Evolutionary conservation across 2,113 vertebrate genomes (phyloP).

Genomic region (Clinocottus analis): DNA sequence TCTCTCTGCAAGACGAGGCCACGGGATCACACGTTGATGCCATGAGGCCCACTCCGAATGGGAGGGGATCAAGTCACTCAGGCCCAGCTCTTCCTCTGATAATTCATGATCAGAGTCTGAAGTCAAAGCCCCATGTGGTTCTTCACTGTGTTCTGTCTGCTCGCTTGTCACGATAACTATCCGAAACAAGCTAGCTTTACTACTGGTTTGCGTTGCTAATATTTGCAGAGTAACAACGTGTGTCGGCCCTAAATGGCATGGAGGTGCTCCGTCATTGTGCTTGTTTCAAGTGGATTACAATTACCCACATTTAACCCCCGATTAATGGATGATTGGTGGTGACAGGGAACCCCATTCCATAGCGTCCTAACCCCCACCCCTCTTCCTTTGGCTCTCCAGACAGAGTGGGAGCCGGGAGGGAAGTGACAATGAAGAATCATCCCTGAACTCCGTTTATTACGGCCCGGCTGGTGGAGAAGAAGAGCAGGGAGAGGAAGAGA

Average conservation of each 20-base stretch:
- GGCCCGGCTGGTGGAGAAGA: slow-evolving; percentile 53
- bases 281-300: not conserved
- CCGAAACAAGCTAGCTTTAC: not conserved
- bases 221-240: not conserved
- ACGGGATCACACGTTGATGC: not conserved
- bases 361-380: not conserved
- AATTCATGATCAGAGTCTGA: not conserved
- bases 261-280: slow-evolving; percentile 1
- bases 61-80: not conserved
- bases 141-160: not conserved
- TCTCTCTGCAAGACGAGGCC: no score
- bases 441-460: slow-evolving; percentile 83
- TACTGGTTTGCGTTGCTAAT: not conserved
- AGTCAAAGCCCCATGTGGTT: not conserved
- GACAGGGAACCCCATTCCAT: not conserved
- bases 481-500: slow-evolving; percentile 24
- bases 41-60: no score
- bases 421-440: slow-evolving; percentile 91
- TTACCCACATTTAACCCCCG: slow-evolving; percentile 5
- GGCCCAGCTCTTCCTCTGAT: not conserved
- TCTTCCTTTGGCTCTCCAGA: slow-evolving; percentile 54
- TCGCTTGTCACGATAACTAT: not conserved
- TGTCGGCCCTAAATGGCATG: not conserved
- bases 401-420: slow-evolving; percentile 83
- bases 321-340: not conserved